phyloP scores from a whole-genome alignment of 2,113 vertebrate species.

The Clarias magur region DNA sequence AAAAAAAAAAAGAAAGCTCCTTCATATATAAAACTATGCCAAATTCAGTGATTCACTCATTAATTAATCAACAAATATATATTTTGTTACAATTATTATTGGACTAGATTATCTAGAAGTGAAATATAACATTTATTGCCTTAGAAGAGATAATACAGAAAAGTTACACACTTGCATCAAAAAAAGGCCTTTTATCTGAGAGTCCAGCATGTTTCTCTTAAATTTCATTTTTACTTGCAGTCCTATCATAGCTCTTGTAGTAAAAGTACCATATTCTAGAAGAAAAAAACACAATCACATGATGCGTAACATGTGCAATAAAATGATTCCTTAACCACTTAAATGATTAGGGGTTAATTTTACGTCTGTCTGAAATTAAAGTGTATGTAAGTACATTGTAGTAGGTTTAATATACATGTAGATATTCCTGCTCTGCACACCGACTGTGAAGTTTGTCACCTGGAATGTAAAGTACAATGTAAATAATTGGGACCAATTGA shows the following conservation, averaged over 20 bases:
- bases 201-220: not conserved
- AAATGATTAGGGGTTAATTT: no score
- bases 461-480: no score
- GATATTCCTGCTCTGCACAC: no score
- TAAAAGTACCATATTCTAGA: not conserved
- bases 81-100: not conserved
- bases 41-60: not conserved
- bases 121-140: not conserved
- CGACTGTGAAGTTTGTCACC: no score
- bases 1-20: not conserved
- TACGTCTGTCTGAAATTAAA: no score
- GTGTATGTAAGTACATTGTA: no score
- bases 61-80: not conserved
- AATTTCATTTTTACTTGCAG: conserved; percentile 12
- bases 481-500: no score
- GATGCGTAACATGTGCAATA: not conserved
- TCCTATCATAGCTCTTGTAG: conserved; percentile 3
- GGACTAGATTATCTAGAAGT: not conserved
- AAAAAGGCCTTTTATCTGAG: not conserved
- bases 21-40: not conserved
- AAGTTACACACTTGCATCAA: not conserved
- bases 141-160: not conserved
- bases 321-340: no score
- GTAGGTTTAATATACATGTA: no score
- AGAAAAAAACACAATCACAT: not conserved